phyloP scores from a whole-genome alignment of 2,113 vertebrate genomes.

The Malaclemys terrapin region DNA sequence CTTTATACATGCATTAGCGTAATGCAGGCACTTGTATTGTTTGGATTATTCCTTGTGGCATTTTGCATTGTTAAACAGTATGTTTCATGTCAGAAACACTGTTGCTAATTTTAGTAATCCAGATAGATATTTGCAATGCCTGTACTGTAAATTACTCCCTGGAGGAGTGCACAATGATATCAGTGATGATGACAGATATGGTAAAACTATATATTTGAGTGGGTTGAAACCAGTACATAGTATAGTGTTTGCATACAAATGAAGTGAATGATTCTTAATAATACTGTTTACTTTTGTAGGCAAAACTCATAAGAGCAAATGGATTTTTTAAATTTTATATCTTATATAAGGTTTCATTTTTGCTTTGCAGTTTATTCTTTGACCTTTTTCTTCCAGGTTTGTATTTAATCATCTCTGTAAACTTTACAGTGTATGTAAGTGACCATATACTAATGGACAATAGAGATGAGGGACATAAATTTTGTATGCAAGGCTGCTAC shows the following conservation, averaged over 20 bases:
- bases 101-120: constrained; percentile 37
- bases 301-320: background rate
- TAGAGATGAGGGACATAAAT: background rate
- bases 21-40: constrained; percentile 1
- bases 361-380: background rate
- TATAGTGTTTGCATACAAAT: background rate
- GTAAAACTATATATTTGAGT: background rate
- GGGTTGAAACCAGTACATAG: background rate
- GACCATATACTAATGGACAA: background rate
- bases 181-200: background rate
- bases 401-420: background rate
- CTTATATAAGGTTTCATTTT: background rate
- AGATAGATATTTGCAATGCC: background rate
- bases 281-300: background rate
- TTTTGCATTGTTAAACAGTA: constrained; percentile 35
- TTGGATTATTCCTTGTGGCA: constrained; percentile 23
- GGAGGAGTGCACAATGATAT: background rate
- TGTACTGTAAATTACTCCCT: constrained; percentile 8
- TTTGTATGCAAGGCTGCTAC: background rate
- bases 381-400: background rate
- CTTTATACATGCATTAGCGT: background rate
- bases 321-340: background rate
- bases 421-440: background rate
- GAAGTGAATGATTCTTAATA: background rate
- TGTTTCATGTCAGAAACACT: constrained; percentile 5